phyloP scores from a whole-genome alignment of 2,113 vertebrate species.

The Melozone crissalis region DNA sequence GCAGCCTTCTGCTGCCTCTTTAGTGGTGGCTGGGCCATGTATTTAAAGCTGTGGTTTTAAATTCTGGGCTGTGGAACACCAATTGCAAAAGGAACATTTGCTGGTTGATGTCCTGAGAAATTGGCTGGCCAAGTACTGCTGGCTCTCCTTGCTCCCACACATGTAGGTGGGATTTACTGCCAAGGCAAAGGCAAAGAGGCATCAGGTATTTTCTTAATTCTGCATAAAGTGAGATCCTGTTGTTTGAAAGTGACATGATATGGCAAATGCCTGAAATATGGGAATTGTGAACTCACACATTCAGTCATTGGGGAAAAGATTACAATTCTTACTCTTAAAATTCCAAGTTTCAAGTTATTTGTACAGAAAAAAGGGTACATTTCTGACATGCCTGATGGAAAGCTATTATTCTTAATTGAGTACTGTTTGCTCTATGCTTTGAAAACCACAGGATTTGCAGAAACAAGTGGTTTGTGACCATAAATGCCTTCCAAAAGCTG shows the following conservation, averaged over 20 bases:
- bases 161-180: not conserved
- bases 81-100: constrained; percentile 21
- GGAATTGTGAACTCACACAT: not conserved
- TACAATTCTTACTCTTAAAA: not conserved
- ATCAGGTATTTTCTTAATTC: constrained; percentile 27
- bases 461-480: constrained; percentile 26
- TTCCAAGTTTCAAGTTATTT: constrained; percentile 6
- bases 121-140: constrained; percentile 14
- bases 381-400: constrained; percentile 28
- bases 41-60: constrained; percentile 12
- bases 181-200: constrained; percentile 30
- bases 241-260: not conserved
- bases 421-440: not conserved
- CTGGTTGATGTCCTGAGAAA: constrained; percentile 56
- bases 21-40: not conserved
- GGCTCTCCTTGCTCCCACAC: constrained; percentile 30
- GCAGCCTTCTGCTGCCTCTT: not conserved
- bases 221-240: not conserved
- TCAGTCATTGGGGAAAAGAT: not conserved
- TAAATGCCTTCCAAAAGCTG: constrained; percentile 49
- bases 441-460: constrained; percentile 15
- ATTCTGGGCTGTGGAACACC: not conserved
- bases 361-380: not conserved
- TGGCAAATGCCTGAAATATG: not conserved
- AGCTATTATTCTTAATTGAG: constrained; percentile 30